Conservation (phyloP, 2,888 invertebrate species). For the Smittia sp. region DNA sequence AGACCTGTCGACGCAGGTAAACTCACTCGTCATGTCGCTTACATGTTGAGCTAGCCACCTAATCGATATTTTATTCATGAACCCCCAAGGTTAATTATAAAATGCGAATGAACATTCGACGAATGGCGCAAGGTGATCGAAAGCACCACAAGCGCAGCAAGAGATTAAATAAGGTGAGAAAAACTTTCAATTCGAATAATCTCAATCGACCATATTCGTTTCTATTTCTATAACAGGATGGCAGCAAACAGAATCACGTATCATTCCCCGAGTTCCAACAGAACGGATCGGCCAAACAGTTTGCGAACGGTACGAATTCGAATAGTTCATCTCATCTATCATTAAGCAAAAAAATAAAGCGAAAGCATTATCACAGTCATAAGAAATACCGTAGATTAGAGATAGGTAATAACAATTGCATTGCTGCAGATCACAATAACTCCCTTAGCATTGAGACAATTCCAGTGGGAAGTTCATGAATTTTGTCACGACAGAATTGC, state of each 20-base stretch:
- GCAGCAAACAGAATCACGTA: constrained; percentile 78
- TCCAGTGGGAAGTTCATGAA: no score
- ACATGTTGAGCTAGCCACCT: not conserved
- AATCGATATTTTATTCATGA: constrained; percentile 19
- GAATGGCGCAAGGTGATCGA: constrained; percentile 75
- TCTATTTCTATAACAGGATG: constrained; percentile 59
- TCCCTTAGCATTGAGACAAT: no score
- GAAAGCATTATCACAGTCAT: constrained; percentile 55
- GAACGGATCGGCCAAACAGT: constrained; percentile 82
- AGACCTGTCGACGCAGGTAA: constrained; percentile 75
- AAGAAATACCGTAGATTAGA: constrained; percentile 57
- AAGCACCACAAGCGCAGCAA: constrained; percentile 84
- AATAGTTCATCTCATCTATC: constrained; percentile 55
- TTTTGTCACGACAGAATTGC: no score
- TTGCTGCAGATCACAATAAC: constrained; percentile 18
- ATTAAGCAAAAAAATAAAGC: constrained; percentile 60
- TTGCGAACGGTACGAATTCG: constrained; percentile 80
- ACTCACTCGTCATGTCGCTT: constrained; percentile 1
- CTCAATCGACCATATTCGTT: no score
- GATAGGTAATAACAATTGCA: constrained; percentile 51
- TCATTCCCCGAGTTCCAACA: constrained; percentile 88
- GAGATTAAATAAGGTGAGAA: constrained; percentile 71
- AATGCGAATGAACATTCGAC: constrained; percentile 85
- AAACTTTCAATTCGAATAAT: constrained; percentile 18
- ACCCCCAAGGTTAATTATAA: constrained; percentile 67